phyloP scores from a whole-genome alignment of 2,797 vertebrate species.

The Ctenochaetus hawaiiensis region DNA sequence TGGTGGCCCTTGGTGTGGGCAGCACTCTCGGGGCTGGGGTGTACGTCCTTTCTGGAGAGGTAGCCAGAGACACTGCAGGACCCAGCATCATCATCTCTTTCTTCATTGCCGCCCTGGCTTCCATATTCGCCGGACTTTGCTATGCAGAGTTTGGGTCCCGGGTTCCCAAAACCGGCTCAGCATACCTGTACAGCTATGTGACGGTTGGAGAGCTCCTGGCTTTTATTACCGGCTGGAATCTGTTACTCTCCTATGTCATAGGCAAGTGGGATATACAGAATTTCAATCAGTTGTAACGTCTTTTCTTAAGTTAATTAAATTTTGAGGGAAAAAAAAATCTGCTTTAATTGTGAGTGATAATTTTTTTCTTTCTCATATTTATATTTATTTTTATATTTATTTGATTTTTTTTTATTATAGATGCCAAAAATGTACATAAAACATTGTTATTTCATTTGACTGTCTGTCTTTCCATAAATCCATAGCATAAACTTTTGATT shows the following conservation, averaged over 20 bases:
- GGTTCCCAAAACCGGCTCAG: slow-evolving; percentile 90
- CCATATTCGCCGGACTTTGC: slow-evolving; percentile 90
- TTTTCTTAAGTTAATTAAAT: background rate
- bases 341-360: background rate
- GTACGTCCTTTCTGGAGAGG: slow-evolving; percentile 90
- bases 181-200: slow-evolving; percentile 93
- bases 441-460: background rate
- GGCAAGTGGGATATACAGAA: slow-evolving; percentile 70
- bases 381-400: background rate
- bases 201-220: slow-evolving; percentile 91
- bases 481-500: background rate
- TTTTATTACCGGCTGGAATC: slow-evolving; percentile 91
- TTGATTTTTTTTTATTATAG: too few relatives aligned
- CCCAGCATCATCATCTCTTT: slow-evolving; percentile 92
- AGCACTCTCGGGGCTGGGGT: slow-evolving; percentile 89
- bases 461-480: background rate
- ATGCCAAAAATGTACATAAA: background rate
- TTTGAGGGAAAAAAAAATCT: background rate
- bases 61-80: slow-evolving; percentile 86
- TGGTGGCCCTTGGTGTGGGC: slow-evolving; percentile 88
- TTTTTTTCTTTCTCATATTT: background rate
- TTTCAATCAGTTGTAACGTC: background rate
- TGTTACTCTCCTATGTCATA: slow-evolving; percentile 91
- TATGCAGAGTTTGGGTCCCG: slow-evolving; percentile 90
- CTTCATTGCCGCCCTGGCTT: slow-evolving; percentile 89